Evolutionary conservation across 2,797 vertebrate species (phyloP).

Genomic region (Gouania willdenowi): DNA sequence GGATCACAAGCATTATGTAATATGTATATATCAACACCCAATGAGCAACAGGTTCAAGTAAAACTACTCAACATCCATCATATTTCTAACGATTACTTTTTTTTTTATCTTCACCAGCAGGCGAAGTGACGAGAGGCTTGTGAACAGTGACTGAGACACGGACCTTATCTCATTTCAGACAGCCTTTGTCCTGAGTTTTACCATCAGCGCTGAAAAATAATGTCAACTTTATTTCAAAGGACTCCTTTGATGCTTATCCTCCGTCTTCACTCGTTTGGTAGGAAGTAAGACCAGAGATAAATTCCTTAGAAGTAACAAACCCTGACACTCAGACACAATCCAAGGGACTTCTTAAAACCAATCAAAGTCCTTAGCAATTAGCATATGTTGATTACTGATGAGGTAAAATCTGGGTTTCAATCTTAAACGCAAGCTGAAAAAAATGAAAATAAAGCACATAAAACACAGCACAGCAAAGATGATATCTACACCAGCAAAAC

Average conservation of each 20-base stretch:
- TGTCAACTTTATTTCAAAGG: conserved; percentile 35
- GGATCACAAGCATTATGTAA: conserved; percentile 13
- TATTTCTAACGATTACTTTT: conserved; percentile 58
- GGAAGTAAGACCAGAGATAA: conserved; percentile 7
- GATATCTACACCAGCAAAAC: no score
- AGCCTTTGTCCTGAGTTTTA: conserved; percentile 37
- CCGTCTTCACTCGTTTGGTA: conserved; percentile 20
- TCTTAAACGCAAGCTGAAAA: conserved; percentile 1
- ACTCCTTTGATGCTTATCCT: conserved; percentile 30
- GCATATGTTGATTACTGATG: neutral
- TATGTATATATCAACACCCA: conserved; percentile 23
- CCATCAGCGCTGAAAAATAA: conserved; percentile 29
- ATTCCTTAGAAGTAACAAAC: conserved; percentile 23
- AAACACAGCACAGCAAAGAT: neutral
- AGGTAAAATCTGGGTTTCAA: neutral
- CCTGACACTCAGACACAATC: conserved; percentile 5
- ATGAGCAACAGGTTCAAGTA: conserved; percentile 26
- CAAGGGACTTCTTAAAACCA: neutral
- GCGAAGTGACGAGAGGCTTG: conserved; percentile 19
- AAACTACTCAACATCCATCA: conserved; percentile 47
- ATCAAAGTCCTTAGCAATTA: conserved; percentile 1
- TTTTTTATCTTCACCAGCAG: conserved; percentile 55
- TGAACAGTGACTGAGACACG: conserved; percentile 14
- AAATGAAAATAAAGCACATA: neutral
- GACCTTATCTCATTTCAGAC: conserved; percentile 19